phyloP scores from a whole-genome alignment of 2,113 vertebrate species.

The Vulpes ferrilata region DNA sequence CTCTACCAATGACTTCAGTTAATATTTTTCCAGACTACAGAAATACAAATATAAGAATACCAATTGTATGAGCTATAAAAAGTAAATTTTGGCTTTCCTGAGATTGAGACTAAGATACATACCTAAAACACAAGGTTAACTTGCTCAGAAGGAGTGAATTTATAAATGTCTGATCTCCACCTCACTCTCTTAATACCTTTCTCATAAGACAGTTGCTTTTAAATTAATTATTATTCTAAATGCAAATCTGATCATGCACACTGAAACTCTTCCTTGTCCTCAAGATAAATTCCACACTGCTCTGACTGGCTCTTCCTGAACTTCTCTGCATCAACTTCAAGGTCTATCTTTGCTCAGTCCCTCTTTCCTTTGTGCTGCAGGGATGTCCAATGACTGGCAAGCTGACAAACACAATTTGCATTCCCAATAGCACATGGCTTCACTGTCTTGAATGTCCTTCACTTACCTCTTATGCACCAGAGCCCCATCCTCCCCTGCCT shows the following conservation, averaged over 20 bases:
- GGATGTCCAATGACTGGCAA: background rate
- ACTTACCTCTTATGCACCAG: background rate
- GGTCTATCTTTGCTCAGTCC: background rate
- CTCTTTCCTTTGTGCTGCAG: background rate
- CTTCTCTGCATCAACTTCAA: background rate
- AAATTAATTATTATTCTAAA: conserved; percentile 35
- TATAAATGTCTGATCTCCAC: background rate
- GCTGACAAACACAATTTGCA: background rate
- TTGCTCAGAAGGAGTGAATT: conserved; percentile 11
- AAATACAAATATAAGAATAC: background rate
- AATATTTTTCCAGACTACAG: background rate
- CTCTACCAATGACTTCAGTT: background rate
- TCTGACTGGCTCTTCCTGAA: background rate
- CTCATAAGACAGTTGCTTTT: background rate
- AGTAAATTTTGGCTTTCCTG: background rate
- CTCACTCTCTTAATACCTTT: background rate
- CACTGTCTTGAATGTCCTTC: background rate
- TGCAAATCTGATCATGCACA: background rate
- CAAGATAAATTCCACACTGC: background rate
- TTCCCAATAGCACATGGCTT: background rate
- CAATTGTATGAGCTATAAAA: background rate
- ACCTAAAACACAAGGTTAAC: conserved; percentile 16
- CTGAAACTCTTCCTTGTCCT: background rate
- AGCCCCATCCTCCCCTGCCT: background rate
- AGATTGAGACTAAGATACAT: background rate